Percentiles rank a stretch among this genome's conserved stretches.
These are phyloP conservation scores for mouse (Mus musculus) DNA, from an alignment of 2,113 vertebrate species.

Conservation along the genomic window DNA sequence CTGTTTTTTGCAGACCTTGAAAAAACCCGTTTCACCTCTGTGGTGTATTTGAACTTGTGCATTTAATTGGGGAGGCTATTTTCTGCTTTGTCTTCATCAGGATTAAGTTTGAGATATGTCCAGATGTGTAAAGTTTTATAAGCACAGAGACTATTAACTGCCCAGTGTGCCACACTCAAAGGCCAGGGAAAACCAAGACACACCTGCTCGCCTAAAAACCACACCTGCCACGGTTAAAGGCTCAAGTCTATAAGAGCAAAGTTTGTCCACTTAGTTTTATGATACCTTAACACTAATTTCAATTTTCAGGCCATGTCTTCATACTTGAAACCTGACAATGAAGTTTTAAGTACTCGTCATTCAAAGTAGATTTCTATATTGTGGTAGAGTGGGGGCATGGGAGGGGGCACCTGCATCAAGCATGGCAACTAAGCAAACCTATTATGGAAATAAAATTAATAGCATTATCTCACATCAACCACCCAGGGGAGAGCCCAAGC, in stretches of 20 bases:
- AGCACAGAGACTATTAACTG: background rate
- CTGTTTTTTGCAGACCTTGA: background rate
- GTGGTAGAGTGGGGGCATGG: background rate
- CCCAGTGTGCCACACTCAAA: background rate
- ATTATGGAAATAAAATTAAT: conserved; percentile 54
- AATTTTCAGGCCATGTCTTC: conserved; percentile 1
- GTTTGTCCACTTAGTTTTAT: background rate
- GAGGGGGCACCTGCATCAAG: background rate
- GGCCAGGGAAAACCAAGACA: background rate
- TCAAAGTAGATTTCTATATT: conserved; percentile 21
- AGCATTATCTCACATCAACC: conserved; percentile 7
- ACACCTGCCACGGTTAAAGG: background rate
- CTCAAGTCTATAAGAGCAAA: background rate
- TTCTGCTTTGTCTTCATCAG: background rate
- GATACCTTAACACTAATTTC: conserved; percentile 14
- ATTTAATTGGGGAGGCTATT: background rate
- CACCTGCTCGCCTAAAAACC: background rate
- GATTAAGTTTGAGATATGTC: background rate
- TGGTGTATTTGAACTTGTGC: background rate
- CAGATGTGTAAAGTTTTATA: background rate
- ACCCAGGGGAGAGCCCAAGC: background rate
- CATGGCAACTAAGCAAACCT: background rate
- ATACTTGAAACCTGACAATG: conserved; percentile 20
- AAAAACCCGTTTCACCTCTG: background rate
- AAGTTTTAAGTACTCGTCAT: conserved; percentile 30